phyloP scores from a whole-genome alignment of 2,888 invertebrate genomes.

The Carterocephalus palaemon region DNA sequence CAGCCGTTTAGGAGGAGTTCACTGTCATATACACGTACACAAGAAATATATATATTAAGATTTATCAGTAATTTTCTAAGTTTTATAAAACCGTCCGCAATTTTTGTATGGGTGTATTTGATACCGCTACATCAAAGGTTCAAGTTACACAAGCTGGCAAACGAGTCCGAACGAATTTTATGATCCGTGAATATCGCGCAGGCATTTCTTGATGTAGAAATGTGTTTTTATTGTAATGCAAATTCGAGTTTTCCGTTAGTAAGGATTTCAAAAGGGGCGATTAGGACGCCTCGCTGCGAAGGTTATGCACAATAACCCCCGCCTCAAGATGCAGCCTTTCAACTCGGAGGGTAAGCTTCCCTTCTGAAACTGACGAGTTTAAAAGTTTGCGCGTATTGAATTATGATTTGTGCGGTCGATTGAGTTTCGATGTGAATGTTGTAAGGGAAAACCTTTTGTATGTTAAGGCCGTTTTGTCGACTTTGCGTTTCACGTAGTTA shows the following conservation, averaged over 20 bases:
- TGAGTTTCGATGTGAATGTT: constrained; percentile 44
- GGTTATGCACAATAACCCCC: constrained; percentile 69
- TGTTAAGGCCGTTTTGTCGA: constrained; percentile 10
- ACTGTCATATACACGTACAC: too few species aligned
- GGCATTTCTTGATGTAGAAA: constrained; percentile 78
- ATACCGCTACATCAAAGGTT: constrained; percentile 41
- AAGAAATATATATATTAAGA: too few species aligned
- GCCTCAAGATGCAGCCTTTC: constrained; percentile 54
- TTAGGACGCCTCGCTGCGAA: constrained; percentile 78
- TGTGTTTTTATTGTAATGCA: constrained; percentile 79
- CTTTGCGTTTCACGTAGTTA: constrained; percentile 8
- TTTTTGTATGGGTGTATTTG: background rate
- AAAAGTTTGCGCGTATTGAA: constrained; percentile 59
- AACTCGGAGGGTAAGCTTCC: constrained; percentile 41
- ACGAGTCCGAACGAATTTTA: constrained; percentile 66
- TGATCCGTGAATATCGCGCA: constrained; percentile 78
- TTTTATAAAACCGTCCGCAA: too few species aligned
- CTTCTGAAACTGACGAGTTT: constrained; percentile 55
- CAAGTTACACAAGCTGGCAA: constrained; percentile 57
- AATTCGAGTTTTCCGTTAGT: constrained; percentile 78
- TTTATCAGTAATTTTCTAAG: too few species aligned
- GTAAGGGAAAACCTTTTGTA: constrained; percentile 23
- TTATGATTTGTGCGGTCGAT: constrained; percentile 59
- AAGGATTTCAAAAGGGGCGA: constrained; percentile 78
- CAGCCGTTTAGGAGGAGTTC: too few species aligned